Base-by-base conservation (phyloP, 2,888 invertebrate species). In the Eilema depressum region DNA sequence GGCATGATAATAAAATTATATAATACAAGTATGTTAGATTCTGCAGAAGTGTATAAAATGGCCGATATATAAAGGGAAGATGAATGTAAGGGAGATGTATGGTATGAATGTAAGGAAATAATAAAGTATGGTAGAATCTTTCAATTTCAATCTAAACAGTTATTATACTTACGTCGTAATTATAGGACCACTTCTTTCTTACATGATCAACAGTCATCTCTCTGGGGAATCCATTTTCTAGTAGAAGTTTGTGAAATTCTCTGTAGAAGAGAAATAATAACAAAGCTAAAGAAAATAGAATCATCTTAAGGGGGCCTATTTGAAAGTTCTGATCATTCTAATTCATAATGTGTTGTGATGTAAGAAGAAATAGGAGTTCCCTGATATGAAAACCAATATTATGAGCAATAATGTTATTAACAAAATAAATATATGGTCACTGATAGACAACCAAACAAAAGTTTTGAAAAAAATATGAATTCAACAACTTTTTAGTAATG, bases 141-240 rank as follows among this genome's bases (percentile, higher is more conserved):
- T 1, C 2, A 23, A 25, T 63, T n/a, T 56, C 23, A 63, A 17
- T 8, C 7, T 26, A 62, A 63, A 57, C 0, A 37, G 26, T 12
- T 53, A 37, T 37, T 17, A 53, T 62, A 91, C 94, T 92, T 86
- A 95, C 95, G 88, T 95, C 95, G 89, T 92, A 94, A 62, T 91
- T 93, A 69, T 94, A 94, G 33, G 91, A 89, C 95, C 95, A 95
- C 76, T 95, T 95, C 78, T 94, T 95, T 64, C 95, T 89, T 2
- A 95, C 91, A 87, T 94, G 93, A 41, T 89, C 89, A 30, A 95
- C 75, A 20, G 93, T 92, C 89, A 95, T 93, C 76, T 93, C 90
- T 75, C 87, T 83, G 28, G 95, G 95, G 78, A 95, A 95, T 25
- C 94, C 95, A 86, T 92, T 92, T 56, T 93, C 86, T 65, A 91